Evolutionary conservation across 2,113 vertebrate species (phyloP).

Genomic region (Anser cygnoides): DNA sequence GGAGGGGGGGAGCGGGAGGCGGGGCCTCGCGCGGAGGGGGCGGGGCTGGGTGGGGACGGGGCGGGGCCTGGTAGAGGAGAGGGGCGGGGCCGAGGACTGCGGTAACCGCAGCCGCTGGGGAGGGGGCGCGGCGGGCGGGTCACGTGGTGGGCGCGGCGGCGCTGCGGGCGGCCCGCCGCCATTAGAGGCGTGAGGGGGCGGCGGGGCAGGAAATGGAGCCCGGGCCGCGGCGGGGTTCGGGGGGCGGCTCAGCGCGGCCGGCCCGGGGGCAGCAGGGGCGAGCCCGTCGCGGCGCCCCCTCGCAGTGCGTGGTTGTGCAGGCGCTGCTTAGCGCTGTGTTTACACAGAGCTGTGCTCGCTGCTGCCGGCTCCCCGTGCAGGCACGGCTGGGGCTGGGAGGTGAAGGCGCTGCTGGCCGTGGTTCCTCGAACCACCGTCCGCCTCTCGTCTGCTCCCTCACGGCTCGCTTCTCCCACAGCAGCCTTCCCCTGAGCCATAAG

Average conservation of each 20-base stretch:
- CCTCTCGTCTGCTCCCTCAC: no score
- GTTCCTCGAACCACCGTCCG: fast-evolving
- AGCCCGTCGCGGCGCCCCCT: no score
- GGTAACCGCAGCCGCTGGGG: slow-evolving; percentile 31
- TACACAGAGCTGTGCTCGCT: no score
- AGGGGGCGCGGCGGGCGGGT: neutral
- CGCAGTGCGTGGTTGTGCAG: no score
- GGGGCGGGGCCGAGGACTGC: neutral
- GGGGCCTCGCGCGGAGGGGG: neutral
- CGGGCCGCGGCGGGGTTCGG: no score
- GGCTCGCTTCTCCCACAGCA: neutral
- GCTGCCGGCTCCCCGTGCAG: neutral
- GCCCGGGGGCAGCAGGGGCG: no score
- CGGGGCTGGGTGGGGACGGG: neutral
- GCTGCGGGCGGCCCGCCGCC: neutral
- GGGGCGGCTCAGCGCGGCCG: no score
- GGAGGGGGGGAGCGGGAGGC: neutral
- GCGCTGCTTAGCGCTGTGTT: no score
- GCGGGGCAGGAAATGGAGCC: slow-evolving; percentile 30
- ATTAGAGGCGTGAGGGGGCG: slow-evolving; percentile 32
- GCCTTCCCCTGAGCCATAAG: neutral
- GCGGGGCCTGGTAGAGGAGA: no score
- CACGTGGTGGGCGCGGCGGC: neutral
- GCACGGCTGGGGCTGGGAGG: neutral
- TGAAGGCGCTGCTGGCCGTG: fast-evolving